These are phyloP conservation scores for Chelidonichthys spinosus DNA, from an alignment of 2,797 vertebrate genomes.

Conservation along the genomic window DNA sequence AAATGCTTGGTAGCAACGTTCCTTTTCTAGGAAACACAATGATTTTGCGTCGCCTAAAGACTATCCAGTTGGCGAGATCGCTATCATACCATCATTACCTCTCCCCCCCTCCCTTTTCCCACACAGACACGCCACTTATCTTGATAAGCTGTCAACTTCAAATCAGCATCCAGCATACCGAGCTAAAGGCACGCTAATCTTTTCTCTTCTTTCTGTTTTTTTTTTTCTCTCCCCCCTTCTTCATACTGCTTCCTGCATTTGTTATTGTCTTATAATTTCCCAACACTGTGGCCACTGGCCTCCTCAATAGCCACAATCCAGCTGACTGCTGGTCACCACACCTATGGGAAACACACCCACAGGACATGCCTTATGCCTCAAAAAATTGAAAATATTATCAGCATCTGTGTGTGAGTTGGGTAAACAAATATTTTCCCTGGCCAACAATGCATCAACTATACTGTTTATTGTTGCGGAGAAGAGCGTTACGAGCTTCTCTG, in stretches of 20 bases:
- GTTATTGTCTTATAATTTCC: constrained; percentile 39
- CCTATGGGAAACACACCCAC: constrained; percentile 65
- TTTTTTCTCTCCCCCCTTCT: background rate
- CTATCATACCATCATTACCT: constrained; percentile 3
- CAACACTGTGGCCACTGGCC: constrained; percentile 39
- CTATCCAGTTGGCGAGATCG: constrained; percentile 34
- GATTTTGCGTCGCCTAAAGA: constrained; percentile 9
- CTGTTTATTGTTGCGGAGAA: constrained; percentile 32
- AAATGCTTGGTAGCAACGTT: background rate
- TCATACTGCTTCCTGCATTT: constrained; percentile 29
- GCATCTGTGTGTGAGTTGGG: constrained; percentile 47
- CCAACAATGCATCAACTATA: constrained; percentile 54
- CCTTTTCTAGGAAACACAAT: constrained; percentile 16
- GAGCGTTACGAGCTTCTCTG: constrained; percentile 6
- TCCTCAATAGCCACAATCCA: constrained; percentile 62
- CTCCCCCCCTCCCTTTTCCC: background rate
- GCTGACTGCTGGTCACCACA: constrained; percentile 63
- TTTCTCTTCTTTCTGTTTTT: background rate
- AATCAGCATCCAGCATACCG: constrained; percentile 31
- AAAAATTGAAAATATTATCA: constrained; percentile 63
- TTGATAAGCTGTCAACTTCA: constrained; percentile 47
- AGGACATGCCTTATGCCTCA: constrained; percentile 66
- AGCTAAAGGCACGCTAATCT: constrained; percentile 19
- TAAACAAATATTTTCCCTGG: constrained; percentile 67
- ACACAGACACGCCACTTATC: constrained; percentile 26